Conservation (phyloP, 2,797 vertebrate species). For the Lemur catta region DNA sequence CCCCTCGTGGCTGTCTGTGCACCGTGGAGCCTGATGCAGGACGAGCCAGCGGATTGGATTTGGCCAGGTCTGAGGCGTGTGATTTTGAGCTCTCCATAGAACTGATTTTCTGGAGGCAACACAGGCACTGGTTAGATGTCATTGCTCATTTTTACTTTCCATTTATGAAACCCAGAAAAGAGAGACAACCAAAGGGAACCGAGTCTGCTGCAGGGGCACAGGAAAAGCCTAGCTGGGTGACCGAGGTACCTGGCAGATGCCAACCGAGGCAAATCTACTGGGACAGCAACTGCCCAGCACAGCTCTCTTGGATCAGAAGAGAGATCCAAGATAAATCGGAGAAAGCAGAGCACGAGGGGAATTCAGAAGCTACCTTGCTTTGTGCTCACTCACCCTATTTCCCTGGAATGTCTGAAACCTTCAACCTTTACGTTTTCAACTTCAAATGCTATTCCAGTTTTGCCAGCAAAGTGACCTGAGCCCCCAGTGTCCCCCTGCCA, state of each 20-base stretch:
- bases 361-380: background rate
- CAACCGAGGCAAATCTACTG: background rate
- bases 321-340: too few relatives aligned
- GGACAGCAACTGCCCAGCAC: background rate
- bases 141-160: background rate
- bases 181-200: background rate
- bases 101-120: slow-evolving; percentile 78
- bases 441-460: background rate
- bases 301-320: background rate
- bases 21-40: slow-evolving; percentile 74
- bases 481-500: background rate
- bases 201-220: background rate
- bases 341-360: background rate
- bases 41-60: background rate
- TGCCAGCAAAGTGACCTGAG: background rate
- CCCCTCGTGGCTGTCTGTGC: slow-evolving; percentile 39
- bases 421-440: background rate
- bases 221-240: background rate
- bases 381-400: background rate
- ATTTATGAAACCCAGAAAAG: background rate
- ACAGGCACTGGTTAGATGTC: background rate
- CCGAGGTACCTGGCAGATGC: background rate
- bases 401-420: too few relatives aligned
- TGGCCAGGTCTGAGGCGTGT: slow-evolving; percentile 19
- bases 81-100: slow-evolving; percentile 67